Percentiles rank a stretch among this genome's conserved stretches.
These are phyloP conservation scores for Sesamia nonagrioides DNA, from an alignment of 1,140 invertebrate species.

Conservation along the genomic window DNA sequence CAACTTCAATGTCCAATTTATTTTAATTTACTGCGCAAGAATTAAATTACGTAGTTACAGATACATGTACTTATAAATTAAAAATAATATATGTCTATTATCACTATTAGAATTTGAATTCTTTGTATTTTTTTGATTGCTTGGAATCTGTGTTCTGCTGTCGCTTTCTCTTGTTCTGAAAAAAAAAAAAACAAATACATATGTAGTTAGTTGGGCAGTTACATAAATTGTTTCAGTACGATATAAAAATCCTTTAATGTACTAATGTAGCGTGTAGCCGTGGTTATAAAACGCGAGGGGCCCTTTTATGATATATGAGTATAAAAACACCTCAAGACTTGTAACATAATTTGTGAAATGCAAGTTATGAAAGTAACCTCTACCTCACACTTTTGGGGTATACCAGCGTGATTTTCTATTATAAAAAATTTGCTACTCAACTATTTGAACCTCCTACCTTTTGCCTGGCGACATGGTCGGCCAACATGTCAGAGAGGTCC, in stretches of 20 bases:
- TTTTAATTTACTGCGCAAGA: conserved; percentile 11
- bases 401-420: no score
- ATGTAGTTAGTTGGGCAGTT: not conserved
- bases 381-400: no score
- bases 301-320: no score
- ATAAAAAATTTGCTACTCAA: no score
- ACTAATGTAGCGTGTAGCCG: no score
- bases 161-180: conserved; percentile 96
- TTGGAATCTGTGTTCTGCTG: conserved; percentile 96
- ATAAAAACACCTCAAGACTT: no score
- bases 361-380: no score
- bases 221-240: not conserved
- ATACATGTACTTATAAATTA: conserved; percentile 44
- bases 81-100: conserved; percentile 55
- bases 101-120: conserved; percentile 96
- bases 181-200: conserved; percentile 76
- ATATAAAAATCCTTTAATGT: no score
- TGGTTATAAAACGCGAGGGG: no score
- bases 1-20: conserved; percentile 13
- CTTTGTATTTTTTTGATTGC: conserved; percentile 98
- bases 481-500: conserved; percentile 99
- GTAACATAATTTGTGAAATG: no score
- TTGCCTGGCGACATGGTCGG: conserved; percentile 98
- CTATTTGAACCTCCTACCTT: conserved; percentile 88
- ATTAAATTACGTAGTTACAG: conserved; percentile 32